Evolutionary conservation across 2,113 vertebrate genomes (phyloP).

Genomic region (Micromys minutus): DNA sequence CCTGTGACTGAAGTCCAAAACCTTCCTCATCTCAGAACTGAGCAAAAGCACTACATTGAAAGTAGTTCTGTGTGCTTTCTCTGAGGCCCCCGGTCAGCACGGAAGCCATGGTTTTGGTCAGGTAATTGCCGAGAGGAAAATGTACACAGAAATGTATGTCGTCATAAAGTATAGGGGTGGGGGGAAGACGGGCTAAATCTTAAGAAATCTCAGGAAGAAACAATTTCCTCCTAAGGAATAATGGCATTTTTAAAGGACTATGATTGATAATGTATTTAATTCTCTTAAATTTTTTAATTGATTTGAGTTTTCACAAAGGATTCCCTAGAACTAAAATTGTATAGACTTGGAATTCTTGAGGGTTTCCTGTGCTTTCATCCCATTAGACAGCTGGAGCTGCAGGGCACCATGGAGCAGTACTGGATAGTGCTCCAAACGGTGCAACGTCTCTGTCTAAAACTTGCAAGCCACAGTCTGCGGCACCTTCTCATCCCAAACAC

Average conservation of each 20-base stretch:
- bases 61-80: slow-evolving; percentile 95
- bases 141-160: slow-evolving; percentile 56
- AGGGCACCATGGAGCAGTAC: slow-evolving; percentile 86
- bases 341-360: slow-evolving; percentile 82
- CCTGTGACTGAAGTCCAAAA: slow-evolving; percentile 91
- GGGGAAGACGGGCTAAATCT: slow-evolving; percentile 68
- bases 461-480: slow-evolving; percentile 82
- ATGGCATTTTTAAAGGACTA: slow-evolving; percentile 81
- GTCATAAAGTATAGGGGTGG: slow-evolving; percentile 15
- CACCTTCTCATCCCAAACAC: slow-evolving; percentile 83
- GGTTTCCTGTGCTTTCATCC: slow-evolving; percentile 76
- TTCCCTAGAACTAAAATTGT: slow-evolving; percentile 80
- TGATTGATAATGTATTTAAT: slow-evolving; percentile 83
- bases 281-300: slow-evolving; percentile 74
- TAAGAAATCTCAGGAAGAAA: slow-evolving; percentile 85
- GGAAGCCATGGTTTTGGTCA: slow-evolving; percentile 36
- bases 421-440: slow-evolving; percentile 88
- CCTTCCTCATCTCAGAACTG: slow-evolving; percentile 83
- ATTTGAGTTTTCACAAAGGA: slow-evolving; percentile 84
- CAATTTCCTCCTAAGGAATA: slow-evolving; percentile 84
- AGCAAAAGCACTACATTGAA: slow-evolving; percentile 89
- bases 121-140: slow-evolving; percentile 64
- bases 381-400: slow-evolving; percentile 85
- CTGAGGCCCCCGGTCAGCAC: slow-evolving; percentile 80
- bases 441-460: slow-evolving; percentile 90